Percentiles rank a stretch among this genome's conserved stretches.
phyloP scores from a whole-genome alignment of 2,888 invertebrate genomes.

The Alloscopus bannaensis region DNA sequence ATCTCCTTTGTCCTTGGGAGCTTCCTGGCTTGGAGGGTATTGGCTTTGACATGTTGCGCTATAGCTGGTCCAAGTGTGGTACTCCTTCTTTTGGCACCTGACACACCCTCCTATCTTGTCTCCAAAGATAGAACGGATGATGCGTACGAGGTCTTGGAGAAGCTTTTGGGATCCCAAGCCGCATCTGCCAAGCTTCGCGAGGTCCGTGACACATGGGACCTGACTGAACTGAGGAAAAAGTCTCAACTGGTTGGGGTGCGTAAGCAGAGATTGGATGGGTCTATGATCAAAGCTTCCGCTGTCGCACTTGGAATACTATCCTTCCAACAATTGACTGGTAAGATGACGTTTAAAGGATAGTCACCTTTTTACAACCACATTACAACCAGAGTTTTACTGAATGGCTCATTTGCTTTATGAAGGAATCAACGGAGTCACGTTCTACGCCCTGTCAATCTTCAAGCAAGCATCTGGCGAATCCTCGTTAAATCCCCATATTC shows the following conservation, averaged over 20 bases:
- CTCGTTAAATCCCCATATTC: constrained; percentile 56
- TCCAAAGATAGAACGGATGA: constrained; percentile 50
- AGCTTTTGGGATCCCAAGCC: constrained; percentile 38
- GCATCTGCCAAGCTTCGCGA: constrained; percentile 34
- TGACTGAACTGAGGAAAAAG: constrained; percentile 20
- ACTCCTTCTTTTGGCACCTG: constrained; percentile 54
- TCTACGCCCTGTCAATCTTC: constrained; percentile 69
- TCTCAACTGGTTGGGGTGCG: constrained; percentile 19
- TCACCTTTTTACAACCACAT: not conserved
- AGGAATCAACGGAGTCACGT: constrained; percentile 71
- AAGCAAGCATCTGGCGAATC: constrained; percentile 49
- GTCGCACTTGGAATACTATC: constrained; percentile 68
- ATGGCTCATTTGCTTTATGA: constrained; percentile 1
- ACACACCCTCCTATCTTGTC: constrained; percentile 62
- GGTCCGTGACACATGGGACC: constrained; percentile 21
- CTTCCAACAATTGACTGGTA: constrained; percentile 69
- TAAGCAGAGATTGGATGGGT: constrained; percentile 33
- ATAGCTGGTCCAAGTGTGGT: constrained; percentile 53
- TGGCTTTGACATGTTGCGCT: constrained; percentile 57
- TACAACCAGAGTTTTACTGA: not conserved
- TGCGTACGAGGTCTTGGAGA: constrained; percentile 50
- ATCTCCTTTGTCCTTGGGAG: constrained; percentile 67
- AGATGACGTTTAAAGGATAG: not conserved
- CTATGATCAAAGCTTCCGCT: constrained; percentile 64
- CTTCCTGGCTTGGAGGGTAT: constrained; percentile 64